Evolutionary conservation across 64 coral and sea anemone species (phyloP), one percentile per base, ranked within the genome.

Genomic region (Stichodactyla mertensii): DNA sequence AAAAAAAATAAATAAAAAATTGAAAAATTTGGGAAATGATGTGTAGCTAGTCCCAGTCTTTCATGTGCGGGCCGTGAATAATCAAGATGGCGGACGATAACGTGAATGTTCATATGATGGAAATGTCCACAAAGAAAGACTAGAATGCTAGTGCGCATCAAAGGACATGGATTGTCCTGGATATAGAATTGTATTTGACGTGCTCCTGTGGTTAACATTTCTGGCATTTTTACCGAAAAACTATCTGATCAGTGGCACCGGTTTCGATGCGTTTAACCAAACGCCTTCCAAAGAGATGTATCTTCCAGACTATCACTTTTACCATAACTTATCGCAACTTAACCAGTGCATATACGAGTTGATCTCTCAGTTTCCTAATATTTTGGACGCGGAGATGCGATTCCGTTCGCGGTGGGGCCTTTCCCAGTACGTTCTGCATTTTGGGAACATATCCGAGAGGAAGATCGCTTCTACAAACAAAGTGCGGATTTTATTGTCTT

Each of bases 341-440:
- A 97, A 90, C 56, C 56, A 97, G 5, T 97, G 91, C 53, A 87
- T 97, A 11, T 90, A 87, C 22, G 45, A 90, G 64, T 54, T 97
- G 86, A 54, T 84, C 20, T 56, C 57, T 7, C 88, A 84, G 16
- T 97, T 89, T 90, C 83, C 94, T 31, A 71, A 90, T 52, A 87
- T 97, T 62, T 22, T 97, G 53, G 91, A 97, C 60, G 86, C 89
- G 61, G 69, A 97, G 27, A 93, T 93, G 94, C 86, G 83, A 19
- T 90, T 89, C 79, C 94, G 94, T 79, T 97, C 94, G 7, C 85
- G 94, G 14, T 88, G 86, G 80, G 91, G 94, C 20, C 60, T 97
- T 16, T 77, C 94, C n/a, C 94, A 97, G 31, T 97, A 88, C 84
- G 67, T 97, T 70, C 19, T 97, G 52, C 94, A 84, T 36, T 60